Conservation (phyloP, 2,113 vertebrate genomes). For the Poeciliopsis retropinna region DNA sequence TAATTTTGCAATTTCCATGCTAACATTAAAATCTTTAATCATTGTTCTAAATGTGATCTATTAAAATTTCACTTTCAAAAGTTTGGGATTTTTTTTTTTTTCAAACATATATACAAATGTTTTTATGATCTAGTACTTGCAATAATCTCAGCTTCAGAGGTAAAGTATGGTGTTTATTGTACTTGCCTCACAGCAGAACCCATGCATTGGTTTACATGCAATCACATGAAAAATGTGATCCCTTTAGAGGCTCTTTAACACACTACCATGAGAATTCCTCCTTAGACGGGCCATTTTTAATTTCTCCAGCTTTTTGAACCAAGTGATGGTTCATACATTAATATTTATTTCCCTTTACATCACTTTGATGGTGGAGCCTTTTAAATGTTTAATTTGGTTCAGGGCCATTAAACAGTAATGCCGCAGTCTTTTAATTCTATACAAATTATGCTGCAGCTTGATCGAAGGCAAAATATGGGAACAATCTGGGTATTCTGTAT, state of each 20-base stretch:
- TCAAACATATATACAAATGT: neutral
- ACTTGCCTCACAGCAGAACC: neutral
- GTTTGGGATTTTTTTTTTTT: neutral
- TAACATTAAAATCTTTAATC: neutral
- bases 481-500: constrained; percentile 28
- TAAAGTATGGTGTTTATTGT: neutral
- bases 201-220: constrained; percentile 5
- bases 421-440: constrained; percentile 60
- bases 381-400: constrained; percentile 75
- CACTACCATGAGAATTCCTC: constrained; percentile 10
- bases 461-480: constrained; percentile 3
- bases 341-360: constrained; percentile 71
- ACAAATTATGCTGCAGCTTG: constrained; percentile 53
- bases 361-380: constrained; percentile 63
- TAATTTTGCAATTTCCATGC: neutral
- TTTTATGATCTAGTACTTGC: neutral
- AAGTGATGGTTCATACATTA: constrained; percentile 64
- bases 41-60: neutral
- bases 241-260: neutral
- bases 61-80: neutral
- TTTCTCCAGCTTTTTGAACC: constrained; percentile 62
- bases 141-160: neutral
- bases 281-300: constrained; percentile 48
- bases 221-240: constrained; percentile 8
- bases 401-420: constrained; percentile 72